Evolutionary conservation across 2,888 invertebrate genomes (phyloP).

Genomic region (Leptura quadrifasciata): DNA sequence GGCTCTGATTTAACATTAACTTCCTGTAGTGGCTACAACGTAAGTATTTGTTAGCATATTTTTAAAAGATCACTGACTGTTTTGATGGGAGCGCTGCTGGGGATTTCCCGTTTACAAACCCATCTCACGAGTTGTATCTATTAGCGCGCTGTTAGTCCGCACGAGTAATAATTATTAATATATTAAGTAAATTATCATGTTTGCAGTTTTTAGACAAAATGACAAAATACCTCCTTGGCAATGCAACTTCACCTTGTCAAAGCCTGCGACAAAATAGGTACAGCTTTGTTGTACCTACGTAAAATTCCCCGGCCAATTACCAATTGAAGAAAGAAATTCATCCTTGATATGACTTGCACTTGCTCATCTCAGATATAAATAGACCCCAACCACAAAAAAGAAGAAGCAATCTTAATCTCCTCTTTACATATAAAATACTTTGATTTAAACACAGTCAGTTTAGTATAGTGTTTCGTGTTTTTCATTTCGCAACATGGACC

Average conservation of each 20-base stretch:
- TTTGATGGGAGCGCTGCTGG: neutral
- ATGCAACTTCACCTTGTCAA: neutral
- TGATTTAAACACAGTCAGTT: neutral
- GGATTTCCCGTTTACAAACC: neutral
- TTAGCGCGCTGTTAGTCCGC: neutral
- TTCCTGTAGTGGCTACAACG: no score
- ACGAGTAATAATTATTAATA: neutral
- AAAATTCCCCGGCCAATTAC: conserved; percentile 23
- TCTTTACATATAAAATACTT: neutral
- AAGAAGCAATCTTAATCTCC: conserved; percentile 22
- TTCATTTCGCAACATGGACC: conserved; percentile 15
- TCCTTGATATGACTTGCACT: conserved; percentile 28
- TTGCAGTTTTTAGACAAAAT: conserved; percentile 1
- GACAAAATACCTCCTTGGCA: neutral
- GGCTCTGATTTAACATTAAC: no score
- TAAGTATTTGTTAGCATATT: no score
- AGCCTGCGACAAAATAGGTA: neutral
- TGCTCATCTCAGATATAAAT: conserved; percentile 24
- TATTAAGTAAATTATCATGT: conserved; percentile 1
- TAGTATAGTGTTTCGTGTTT: neutral
- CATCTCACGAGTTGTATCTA: neutral
- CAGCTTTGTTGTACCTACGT: neutral
- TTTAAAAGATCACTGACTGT: neutral
- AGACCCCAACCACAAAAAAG: conserved; percentile 12
- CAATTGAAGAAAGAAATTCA: conserved; percentile 8